Evolutionary conservation across 2,888 invertebrate species (phyloP).

Genomic region (Pandemis heparana): DNA sequence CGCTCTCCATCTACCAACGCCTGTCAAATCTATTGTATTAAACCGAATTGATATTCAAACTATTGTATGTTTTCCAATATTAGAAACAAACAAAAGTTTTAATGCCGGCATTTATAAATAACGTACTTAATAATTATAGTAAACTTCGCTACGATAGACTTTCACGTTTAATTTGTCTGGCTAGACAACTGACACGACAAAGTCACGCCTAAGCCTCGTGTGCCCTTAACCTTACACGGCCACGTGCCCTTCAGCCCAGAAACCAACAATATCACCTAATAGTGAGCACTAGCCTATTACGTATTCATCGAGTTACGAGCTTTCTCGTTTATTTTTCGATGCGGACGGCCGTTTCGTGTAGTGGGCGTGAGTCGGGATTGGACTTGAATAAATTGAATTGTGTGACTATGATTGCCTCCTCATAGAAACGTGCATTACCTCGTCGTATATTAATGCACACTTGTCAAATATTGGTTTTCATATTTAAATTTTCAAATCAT

Average conservation of each 20-base stretch:
- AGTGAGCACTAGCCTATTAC: slow-evolving; percentile 56
- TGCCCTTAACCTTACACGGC: slow-evolving; percentile 18
- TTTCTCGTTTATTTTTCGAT: slow-evolving; percentile 70
- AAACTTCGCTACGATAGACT: neutral
- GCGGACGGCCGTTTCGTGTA: slow-evolving; percentile 64
- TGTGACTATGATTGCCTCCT: slow-evolving; percentile 68
- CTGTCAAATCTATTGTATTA: no score
- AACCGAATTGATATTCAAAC: no score
- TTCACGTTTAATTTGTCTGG: neutral
- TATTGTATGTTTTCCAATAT: neutral
- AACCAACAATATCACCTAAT: slow-evolving; percentile 33
- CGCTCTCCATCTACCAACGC: no score
- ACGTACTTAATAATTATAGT: neutral
- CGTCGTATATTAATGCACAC: slow-evolving; percentile 53
- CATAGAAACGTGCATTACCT: slow-evolving; percentile 64
- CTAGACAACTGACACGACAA: slow-evolving; percentile 10
- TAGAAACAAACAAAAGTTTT: neutral
- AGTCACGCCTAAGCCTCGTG: slow-evolving; percentile 2
- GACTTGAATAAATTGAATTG: slow-evolving; percentile 77
- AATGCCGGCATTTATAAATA: neutral
- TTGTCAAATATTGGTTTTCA: slow-evolving; percentile 60
- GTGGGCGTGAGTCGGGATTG: slow-evolving; percentile 72
- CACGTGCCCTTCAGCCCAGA: slow-evolving; percentile 11
- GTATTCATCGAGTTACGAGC: slow-evolving; percentile 68
- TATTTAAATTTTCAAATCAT: slow-evolving; percentile 52